Evolutionary conservation across 2,888 invertebrate species (phyloP).

Genomic region (Catocala fraxini): DNA sequence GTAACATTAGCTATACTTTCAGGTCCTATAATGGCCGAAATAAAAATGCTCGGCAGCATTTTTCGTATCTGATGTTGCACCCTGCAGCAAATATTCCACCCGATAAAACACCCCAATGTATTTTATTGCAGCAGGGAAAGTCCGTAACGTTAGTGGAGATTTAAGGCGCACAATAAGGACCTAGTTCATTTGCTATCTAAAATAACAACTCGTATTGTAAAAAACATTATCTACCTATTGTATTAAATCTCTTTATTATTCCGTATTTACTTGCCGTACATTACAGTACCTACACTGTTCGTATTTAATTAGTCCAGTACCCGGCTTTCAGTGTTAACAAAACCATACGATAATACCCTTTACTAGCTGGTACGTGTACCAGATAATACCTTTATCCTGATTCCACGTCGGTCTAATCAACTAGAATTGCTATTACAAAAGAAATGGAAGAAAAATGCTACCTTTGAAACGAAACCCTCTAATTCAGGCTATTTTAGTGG

Average conservation of each 20-base stretch:
- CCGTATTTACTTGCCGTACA: constrained; percentile 47
- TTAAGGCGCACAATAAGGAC: constrained; percentile 31
- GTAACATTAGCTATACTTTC: no score
- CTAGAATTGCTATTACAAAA: constrained; percentile 51
- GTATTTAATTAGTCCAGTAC: constrained; percentile 67
- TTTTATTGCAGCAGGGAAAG: constrained; percentile 42
- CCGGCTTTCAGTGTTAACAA: constrained; percentile 60
- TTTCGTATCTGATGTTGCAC: constrained; percentile 34
- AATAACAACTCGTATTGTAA: constrained; percentile 23
- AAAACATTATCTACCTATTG: constrained; percentile 25
- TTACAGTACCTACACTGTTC: constrained; percentile 53
- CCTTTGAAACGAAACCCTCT: constrained; percentile 41
- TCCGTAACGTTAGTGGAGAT: constrained; percentile 24
- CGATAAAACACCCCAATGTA: constrained; percentile 43
- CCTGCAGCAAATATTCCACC: constrained; percentile 35
- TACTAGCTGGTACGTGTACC: constrained; percentile 34
- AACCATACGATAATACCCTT: constrained; percentile 53
- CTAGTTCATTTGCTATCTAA: constrained; percentile 20
- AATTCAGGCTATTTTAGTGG: constrained; percentile 37
- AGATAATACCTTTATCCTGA: constrained; percentile 47
- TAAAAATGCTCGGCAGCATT: not conserved
- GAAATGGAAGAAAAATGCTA: constrained; percentile 49
- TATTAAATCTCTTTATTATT: constrained; percentile 12
- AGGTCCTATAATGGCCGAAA: not conserved
- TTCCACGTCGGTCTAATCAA: constrained; percentile 57